Conservation (phyloP, 2,797 vertebrate genomes). For the Poecilia velifera region DNA sequence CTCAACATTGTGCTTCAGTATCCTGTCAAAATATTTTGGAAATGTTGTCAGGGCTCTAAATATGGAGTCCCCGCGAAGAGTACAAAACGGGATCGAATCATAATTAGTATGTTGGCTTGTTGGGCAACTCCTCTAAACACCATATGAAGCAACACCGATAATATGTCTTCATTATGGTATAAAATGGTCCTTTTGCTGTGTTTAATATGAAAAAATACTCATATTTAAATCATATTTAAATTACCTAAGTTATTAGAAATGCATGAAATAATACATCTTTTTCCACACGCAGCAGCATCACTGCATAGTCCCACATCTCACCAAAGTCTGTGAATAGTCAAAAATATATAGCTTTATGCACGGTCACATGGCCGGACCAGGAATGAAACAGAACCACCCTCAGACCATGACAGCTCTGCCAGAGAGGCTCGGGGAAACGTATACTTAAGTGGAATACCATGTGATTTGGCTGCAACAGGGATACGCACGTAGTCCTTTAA, state of each 20-base stretch:
- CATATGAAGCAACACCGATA: constrained; percentile 22
- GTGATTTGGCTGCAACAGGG: constrained; percentile 75
- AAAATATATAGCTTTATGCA: constrained; percentile 74
- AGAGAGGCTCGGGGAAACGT: constrained; percentile 68
- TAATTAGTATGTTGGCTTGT: constrained; percentile 72
- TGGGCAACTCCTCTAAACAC: constrained; percentile 55
- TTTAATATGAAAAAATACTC: not conserved
- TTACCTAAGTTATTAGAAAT: not conserved
- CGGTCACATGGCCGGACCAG: constrained; percentile 75
- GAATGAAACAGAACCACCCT: constrained; percentile 79
- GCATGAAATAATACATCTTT: not conserved
- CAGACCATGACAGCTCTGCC: constrained; percentile 71
- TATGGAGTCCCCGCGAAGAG: constrained; percentile 55
- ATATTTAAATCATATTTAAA: not conserved
- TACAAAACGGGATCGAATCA: constrained; percentile 53
- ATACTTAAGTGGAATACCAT: constrained; percentile 78
- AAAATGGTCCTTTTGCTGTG: not conserved
- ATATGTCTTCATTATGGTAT: constrained; percentile 1
- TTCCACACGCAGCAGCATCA: not conserved
- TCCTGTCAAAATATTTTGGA: constrained; percentile 76
- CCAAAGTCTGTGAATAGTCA: constrained; percentile 59
- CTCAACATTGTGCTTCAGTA: constrained; percentile 59
- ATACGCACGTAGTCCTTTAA: constrained; percentile 75
- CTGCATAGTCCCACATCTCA: constrained; percentile 56
- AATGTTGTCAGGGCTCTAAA: constrained; percentile 70